Conservation (phyloP, 2,797 vertebrate genomes). For the Rhodeus uyekii region DNA sequence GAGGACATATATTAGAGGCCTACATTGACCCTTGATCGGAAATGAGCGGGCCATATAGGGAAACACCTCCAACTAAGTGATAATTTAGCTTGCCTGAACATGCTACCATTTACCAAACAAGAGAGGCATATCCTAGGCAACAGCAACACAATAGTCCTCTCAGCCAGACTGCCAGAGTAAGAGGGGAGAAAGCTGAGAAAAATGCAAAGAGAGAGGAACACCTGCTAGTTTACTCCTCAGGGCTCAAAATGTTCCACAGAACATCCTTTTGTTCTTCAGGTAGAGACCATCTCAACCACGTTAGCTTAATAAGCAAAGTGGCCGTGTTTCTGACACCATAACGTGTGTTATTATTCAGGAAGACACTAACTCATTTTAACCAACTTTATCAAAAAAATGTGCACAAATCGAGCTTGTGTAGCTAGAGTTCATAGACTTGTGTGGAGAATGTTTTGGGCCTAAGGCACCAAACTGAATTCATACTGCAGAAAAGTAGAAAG, state of each 20-base stretch:
- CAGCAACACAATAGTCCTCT: conserved; percentile 57
- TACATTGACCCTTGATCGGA: conserved; percentile 30
- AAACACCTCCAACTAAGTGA: conserved; percentile 58
- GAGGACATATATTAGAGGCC: conserved; percentile 25
- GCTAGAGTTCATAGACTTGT: neutral
- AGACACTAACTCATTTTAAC: neutral
- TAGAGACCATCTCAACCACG: conserved; percentile 28
- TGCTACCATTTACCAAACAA: conserved; percentile 70
- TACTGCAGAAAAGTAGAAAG: neutral
- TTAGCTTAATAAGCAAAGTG: neutral
- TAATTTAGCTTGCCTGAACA: conserved; percentile 71
- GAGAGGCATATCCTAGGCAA: conserved; percentile 66
- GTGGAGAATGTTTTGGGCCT: neutral
- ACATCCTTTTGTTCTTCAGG: conserved; percentile 56
- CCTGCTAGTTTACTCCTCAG: conserved; percentile 69
- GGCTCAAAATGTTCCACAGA: conserved; percentile 65
- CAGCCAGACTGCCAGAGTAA: conserved; percentile 62
- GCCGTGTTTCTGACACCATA: neutral
- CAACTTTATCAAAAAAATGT: neutral
- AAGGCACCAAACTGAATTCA: neutral
- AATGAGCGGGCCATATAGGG: conserved; percentile 37
- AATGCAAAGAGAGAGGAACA: conserved; percentile 58
- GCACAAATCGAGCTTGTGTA: neutral
- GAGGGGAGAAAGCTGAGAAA: conserved; percentile 36
- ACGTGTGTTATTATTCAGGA: neutral